These are phyloP conservation scores for Brienomyrus brachyistius DNA, from an alignment of 2,113 vertebrate genomes.

Conservation along the genomic window DNA sequence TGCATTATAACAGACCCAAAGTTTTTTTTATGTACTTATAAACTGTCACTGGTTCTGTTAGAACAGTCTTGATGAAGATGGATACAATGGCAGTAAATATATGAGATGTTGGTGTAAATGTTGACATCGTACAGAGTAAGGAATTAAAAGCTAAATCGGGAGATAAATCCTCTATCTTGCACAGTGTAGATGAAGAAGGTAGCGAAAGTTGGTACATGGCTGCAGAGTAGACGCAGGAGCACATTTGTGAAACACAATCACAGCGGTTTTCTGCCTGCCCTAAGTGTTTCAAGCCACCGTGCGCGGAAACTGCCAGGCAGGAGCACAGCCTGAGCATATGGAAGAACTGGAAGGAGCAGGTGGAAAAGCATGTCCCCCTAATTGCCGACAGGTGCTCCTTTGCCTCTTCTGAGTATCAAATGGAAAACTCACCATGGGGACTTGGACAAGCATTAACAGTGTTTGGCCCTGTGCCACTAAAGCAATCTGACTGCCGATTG, in stretches of 20 bases:
- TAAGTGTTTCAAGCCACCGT: conserved; percentile 41
- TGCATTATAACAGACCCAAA: not conserved
- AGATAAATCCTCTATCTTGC: too few relatives aligned
- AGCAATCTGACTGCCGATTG: not conserved
- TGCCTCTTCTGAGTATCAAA: conserved; percentile 23
- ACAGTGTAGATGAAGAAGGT: not conserved
- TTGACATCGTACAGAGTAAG: not conserved
- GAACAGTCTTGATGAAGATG: not conserved
- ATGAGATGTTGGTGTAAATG: not conserved
- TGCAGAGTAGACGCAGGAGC: conserved; percentile 39
- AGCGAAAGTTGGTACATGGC: conserved; percentile 26
- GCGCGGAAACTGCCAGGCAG: conserved; percentile 28
- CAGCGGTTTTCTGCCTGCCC: conserved; percentile 44
- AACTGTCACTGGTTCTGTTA: not conserved
- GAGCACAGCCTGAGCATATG: conserved; percentile 6
- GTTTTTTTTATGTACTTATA: not conserved
- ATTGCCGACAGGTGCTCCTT: conserved; percentile 45
- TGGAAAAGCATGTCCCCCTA: conserved; percentile 45
- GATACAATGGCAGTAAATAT: not conserved
- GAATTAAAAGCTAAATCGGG: not conserved
- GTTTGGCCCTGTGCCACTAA: not conserved
- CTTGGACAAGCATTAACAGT: not conserved
- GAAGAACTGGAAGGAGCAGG: conserved; percentile 38
- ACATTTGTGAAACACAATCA: conserved; percentile 29
- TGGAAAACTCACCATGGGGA: conserved; percentile 18